Evolutionary conservation across 2,888 invertebrate species (phyloP).

Genomic region (Orthosia cruda): DNA sequence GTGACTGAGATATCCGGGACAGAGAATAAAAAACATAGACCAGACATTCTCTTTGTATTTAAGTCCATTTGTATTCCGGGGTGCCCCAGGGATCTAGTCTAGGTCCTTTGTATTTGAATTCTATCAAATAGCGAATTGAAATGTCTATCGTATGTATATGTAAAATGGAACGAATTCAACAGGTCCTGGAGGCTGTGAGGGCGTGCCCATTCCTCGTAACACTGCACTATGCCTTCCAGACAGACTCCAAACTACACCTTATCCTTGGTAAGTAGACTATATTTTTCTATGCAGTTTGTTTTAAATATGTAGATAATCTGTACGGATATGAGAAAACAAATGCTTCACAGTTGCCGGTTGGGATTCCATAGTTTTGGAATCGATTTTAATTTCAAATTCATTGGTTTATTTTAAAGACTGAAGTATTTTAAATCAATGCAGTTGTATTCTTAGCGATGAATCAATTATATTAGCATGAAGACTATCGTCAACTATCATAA

Average conservation of each 20-base stretch:
- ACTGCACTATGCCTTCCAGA: conserved; percentile 99
- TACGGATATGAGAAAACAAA: conserved; percentile 27
- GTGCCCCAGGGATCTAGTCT: conserved; percentile 60
- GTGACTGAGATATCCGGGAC: conserved; percentile 13
- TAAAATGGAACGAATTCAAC: conserved; percentile 67
- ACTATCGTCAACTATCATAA: not conserved
- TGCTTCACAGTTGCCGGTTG: not conserved
- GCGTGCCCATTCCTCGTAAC: conserved; percentile 99
- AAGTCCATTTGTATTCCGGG: conserved; percentile 30
- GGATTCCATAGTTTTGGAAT: conserved; percentile 6
- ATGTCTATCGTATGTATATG: conserved; percentile 40
- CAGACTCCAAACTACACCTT: conserved; percentile 98
- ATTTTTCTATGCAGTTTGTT: conserved; percentile 30
- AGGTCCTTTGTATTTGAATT: conserved; percentile 48
- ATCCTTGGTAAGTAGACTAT: conserved; percentile 96
- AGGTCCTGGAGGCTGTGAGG: conserved; percentile 98
- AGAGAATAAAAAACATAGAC: conserved; percentile 11
- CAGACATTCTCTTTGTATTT: conserved; percentile 16
- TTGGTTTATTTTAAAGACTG: not conserved
- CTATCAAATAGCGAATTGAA: conserved; percentile 41
- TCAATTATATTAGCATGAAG: not conserved
- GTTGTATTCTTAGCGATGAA: conserved; percentile 1
- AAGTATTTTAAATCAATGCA: not conserved
- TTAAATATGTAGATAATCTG: not conserved
- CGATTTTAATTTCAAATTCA: conserved; percentile 2